Conservation (phyloP, 2,113 vertebrate species). For the Sciurus niger region DNA sequence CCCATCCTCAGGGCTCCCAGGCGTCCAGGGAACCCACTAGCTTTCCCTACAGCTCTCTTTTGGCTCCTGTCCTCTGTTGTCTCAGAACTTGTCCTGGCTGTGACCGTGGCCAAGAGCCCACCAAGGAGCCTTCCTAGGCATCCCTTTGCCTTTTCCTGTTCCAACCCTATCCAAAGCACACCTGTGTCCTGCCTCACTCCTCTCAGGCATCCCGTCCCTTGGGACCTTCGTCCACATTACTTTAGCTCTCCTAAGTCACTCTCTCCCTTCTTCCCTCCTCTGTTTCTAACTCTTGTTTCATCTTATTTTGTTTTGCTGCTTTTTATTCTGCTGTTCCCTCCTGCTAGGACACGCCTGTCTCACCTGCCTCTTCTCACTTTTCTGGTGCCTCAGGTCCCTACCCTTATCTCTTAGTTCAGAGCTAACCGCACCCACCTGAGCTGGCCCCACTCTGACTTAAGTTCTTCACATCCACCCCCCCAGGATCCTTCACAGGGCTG, state of each 20-base stretch:
- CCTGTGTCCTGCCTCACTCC: background rate
- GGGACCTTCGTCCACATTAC: background rate
- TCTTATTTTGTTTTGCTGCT: background rate
- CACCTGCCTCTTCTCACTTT: conserved; percentile 1
- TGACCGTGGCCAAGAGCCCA: background rate
- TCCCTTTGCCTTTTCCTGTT: background rate
- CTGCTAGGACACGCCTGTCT: background rate
- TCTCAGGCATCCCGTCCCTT: background rate
- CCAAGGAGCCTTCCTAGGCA: background rate
- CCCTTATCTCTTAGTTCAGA: conserved; percentile 47
- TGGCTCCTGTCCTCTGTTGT: background rate
- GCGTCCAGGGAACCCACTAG: no score
- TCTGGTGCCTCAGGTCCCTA: conserved; percentile 59
- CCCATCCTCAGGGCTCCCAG: background rate
- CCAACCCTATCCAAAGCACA: background rate
- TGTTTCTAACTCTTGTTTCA: background rate
- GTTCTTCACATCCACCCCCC: conserved; percentile 34
- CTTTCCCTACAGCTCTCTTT: background rate
- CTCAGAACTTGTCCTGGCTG: background rate
- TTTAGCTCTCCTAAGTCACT: background rate
- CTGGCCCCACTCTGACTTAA: background rate
- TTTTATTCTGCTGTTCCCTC: background rate
- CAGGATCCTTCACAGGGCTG: background rate
- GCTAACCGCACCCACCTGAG: background rate
- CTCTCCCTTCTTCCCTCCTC: background rate